Percentiles rank a stretch among this genome's conserved stretches.
Evolutionary conservation across 2,113 vertebrate genomes (phyloP).

Genomic region (Orientallactaga bullata): DNA sequence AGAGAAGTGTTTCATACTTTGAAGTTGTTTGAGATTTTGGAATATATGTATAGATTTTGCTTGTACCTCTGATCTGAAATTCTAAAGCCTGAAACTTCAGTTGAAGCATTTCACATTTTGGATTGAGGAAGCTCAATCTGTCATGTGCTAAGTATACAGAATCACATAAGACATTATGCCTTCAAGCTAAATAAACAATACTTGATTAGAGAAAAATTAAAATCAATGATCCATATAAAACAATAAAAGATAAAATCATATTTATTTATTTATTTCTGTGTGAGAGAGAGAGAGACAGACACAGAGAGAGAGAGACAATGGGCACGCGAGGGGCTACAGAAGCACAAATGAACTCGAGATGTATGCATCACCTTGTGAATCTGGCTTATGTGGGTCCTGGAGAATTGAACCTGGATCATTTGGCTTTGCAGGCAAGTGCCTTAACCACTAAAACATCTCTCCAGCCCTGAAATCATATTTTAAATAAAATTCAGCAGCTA

Average conservation of each 20-base stretch:
- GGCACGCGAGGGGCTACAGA: background rate
- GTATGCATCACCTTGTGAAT: no score
- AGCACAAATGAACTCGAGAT: no score
- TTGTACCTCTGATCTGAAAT: background rate
- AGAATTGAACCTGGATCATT: no score
- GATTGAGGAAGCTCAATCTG: background rate
- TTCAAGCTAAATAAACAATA: background rate
- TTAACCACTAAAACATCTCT: no score
- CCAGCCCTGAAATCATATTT: no score
- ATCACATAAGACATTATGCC: background rate
- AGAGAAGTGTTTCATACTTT: background rate
- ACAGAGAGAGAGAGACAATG: no score
- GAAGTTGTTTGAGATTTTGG: background rate
- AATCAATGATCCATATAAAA: background rate
- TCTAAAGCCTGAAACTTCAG: background rate
- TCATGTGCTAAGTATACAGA: background rate
- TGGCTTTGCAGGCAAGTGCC: no score
- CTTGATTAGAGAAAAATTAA: background rate
- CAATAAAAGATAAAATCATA: background rate
- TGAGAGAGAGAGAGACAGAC: no score
- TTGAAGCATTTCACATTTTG: background rate
- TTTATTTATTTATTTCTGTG: no score
- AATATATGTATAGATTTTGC: no score
- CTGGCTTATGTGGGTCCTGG: no score
- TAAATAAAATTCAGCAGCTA: background rate